A percentile compares a stretch with the other conserved stretches of the same genome.
phyloP scores from a whole-genome alignment of 2,113 vertebrate species.

The Anseranas semipalmata region DNA sequence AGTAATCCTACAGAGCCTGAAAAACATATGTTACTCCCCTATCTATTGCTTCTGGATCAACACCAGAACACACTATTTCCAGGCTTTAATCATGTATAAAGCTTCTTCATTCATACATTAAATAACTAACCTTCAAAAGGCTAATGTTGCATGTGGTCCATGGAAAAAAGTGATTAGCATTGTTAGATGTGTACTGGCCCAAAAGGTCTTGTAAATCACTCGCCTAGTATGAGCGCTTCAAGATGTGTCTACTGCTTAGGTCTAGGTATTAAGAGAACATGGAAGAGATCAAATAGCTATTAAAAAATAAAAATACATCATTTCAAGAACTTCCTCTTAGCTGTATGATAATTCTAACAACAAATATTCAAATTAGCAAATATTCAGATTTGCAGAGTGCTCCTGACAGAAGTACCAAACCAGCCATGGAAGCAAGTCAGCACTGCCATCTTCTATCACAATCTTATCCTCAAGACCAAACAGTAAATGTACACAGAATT shows the following conservation, averaged over 20 bases:
- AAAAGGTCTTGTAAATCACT: neutral
- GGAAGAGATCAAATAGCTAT: neutral
- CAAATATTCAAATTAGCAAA: neutral
- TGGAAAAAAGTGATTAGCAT: neutral
- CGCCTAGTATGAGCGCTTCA: neutral
- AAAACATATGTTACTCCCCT: neutral
- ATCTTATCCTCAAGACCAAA: neutral
- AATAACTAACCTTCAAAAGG: constrained; percentile 19
- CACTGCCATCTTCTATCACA: neutral
- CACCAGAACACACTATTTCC: neutral
- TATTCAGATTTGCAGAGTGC: neutral
- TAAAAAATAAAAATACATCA: neutral
- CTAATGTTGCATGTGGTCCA: neutral
- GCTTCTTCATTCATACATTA: neutral
- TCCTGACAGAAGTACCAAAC: neutral
- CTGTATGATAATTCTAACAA: neutral
- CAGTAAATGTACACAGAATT: neutral
- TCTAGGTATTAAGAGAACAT: neutral
- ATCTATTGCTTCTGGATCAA: neutral
- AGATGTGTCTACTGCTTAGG: neutral
- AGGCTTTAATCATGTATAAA: neutral
- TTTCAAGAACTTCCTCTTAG: neutral
- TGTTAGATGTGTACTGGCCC: neutral
- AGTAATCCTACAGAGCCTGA: neutral
- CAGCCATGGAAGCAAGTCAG: neutral